Percentiles rank a stretch among this genome's conserved stretches.
phyloP scores from a whole-genome alignment of 2,888 invertebrate species.

The Andrena minutula region DNA sequence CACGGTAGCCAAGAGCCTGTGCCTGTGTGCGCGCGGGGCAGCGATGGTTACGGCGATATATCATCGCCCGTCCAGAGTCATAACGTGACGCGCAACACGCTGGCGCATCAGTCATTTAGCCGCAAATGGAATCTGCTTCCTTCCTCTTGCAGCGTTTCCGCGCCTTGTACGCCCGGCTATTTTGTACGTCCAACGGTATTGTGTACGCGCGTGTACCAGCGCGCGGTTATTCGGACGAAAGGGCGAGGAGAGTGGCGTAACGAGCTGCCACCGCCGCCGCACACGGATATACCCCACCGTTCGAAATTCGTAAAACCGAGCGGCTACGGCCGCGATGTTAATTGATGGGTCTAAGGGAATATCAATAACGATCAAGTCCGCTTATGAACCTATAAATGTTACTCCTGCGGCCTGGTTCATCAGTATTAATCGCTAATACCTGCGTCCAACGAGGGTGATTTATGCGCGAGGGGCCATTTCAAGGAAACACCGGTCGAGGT shows the following conservation, averaged over 20 bases:
- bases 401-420: constrained; percentile 30
- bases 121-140: constrained; percentile 81
- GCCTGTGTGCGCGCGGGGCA: constrained; percentile 8
- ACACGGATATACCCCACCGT: constrained; percentile 11
- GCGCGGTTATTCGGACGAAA: constrained; percentile 44
- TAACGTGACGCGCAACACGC: constrained; percentile 77
- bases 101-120: constrained; percentile 83
- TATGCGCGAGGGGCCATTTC: not conserved
- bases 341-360: constrained; percentile 57
- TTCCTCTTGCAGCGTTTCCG: constrained; percentile 76
- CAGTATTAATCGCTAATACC: constrained; percentile 38
- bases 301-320: constrained; percentile 55
- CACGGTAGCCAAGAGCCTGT: constrained; percentile 2
- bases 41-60: constrained; percentile 75
- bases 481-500: not conserved
- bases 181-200: constrained; percentile 61
- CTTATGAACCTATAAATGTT: constrained; percentile 48
- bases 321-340: constrained; percentile 48
- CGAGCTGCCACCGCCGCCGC: constrained; percentile 44
- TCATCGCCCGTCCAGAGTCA: constrained; percentile 81
- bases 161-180: constrained; percentile 68
- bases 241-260: constrained; percentile 39
- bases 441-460: constrained; percentile 6
- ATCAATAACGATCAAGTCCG: constrained; percentile 59
- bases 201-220: constrained; percentile 36